A percentile compares a stretch with the other conserved stretches of the same genome.
Evolutionary conservation across 2,888 invertebrate species (phyloP).

Genomic region (Vannuccia rotundouncinata): DNA sequence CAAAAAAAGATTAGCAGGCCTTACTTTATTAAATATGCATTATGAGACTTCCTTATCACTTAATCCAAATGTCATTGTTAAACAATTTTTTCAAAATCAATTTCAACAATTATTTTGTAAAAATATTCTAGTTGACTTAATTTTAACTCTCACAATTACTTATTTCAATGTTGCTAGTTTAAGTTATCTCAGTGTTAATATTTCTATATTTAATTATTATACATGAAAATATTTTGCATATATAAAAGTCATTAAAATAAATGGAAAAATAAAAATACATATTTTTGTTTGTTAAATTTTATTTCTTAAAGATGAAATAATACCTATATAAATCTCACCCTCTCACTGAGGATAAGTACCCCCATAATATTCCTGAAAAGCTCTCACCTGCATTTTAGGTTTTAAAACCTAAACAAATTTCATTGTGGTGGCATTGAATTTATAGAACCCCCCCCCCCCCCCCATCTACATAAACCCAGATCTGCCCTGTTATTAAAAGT

Average conservation of each 20-base stretch:
- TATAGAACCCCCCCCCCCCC: no score
- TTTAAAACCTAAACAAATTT: no score
- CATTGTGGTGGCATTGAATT: no score
- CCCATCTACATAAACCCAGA: not conserved
- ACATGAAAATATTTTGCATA: not conserved
- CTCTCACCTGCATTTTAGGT: no score
- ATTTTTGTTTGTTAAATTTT: not conserved
- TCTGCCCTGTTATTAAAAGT: no score
- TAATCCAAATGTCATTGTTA: constrained; percentile 18
- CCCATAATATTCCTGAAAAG: no score
- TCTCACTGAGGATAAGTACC: no score
- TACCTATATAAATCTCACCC: not conserved
- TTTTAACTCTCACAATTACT: constrained; percentile 12
- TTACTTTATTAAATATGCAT: not conserved
- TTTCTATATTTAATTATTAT: not conserved
- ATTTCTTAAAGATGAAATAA: not conserved
- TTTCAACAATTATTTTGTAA: not conserved
- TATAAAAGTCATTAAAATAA: not conserved
- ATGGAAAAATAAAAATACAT: not conserved
- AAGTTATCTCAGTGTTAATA: constrained; percentile 6
- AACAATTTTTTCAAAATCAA: constrained; percentile 3
- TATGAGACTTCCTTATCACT: constrained; percentile 23
- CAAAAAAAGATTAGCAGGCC: not conserved
- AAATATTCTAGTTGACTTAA: not conserved
- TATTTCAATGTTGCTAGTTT: not conserved